phyloP scores from a whole-genome alignment of 2,113 vertebrate species.

The Rhipidura dahli region DNA sequence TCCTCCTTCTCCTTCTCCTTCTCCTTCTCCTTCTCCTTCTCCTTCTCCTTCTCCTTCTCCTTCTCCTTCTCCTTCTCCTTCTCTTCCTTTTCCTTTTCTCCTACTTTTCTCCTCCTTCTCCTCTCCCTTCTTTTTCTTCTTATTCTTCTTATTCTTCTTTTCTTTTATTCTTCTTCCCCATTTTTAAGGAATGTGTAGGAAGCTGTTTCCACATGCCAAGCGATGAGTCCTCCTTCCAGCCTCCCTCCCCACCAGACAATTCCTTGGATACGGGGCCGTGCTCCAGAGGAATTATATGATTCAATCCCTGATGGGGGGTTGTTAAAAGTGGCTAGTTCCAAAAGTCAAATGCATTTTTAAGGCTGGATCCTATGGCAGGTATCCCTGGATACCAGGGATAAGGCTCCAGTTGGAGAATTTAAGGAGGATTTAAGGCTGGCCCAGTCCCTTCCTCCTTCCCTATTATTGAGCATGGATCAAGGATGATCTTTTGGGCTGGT shows the following conservation, averaged over 20 bases:
- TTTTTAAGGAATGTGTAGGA: background rate
- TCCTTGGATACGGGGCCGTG: background rate
- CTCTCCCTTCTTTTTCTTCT: no score
- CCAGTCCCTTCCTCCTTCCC: background rate
- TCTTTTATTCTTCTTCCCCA: background rate
- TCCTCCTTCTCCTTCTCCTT: fast-evolving
- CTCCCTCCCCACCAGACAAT: background rate
- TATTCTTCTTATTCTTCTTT: no score
- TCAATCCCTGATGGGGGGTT: background rate
- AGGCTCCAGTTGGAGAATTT: background rate
- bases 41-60: fast-evolving
- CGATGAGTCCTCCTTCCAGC: background rate
- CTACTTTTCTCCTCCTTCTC: background rate
- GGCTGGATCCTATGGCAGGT: background rate
- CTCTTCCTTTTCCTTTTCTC: no score
- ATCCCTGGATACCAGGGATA: background rate
- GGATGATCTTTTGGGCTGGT: background rate
- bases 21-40: background rate
- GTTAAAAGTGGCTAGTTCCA: background rate
- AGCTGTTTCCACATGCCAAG: background rate
- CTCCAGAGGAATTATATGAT: background rate
- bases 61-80: background rate
- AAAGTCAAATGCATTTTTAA: background rate
- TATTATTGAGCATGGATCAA: background rate
- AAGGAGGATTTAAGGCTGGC: background rate